Evolutionary conservation across 1,140 invertebrate species (phyloP), one percentile per base, ranked within the genome.

Genomic region (Ctenoplectra terminalis): DNA sequence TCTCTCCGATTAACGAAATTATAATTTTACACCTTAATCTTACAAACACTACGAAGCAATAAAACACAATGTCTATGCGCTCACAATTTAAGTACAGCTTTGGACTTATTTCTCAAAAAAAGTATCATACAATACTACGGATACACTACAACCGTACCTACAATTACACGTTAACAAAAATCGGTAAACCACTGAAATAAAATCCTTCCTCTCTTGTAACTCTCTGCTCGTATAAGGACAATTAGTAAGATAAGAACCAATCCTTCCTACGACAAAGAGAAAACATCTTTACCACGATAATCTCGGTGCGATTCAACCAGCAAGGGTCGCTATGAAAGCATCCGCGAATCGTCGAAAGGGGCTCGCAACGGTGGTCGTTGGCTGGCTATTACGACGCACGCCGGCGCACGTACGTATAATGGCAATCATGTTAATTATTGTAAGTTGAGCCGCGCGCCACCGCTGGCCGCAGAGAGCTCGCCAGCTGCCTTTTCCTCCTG

Each of bases 371-470:
- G 81, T 87, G 85, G 63, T 77, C 82, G 85, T 50, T 52, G 76
- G 64, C 82, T 86, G 85, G 61, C 89, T 88, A 89, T 92, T 89
- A 91, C 77, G 78, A 85, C 56, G 85, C 87, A 86, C 82, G 76
- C 81, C 82, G 80, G 83, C 86, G 87, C 83, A 87, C 88, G 86
- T 92, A 92, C 90, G 87, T 90, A 90, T 93, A 92, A 92, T 93
- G 87, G 90, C 90, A 92, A 92, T 93, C 91, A 92, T 91, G 92
- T 93, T 93, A 93, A 93, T 92, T 93, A 92, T 91, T 89, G 89
- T 92, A 92, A 92, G 88, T 89, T 91, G 91, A 89, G 88, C 86
- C 76, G 79, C 81, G 76, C 85, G 80, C 82, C 64, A 67, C 48
- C 54, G 76, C 66, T 20, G 50, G 48, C 50, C 31, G 54, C 72